Base-by-base conservation (phyloP, 2,888 invertebrate genomes). In the Metellina segmentata region DNA sequence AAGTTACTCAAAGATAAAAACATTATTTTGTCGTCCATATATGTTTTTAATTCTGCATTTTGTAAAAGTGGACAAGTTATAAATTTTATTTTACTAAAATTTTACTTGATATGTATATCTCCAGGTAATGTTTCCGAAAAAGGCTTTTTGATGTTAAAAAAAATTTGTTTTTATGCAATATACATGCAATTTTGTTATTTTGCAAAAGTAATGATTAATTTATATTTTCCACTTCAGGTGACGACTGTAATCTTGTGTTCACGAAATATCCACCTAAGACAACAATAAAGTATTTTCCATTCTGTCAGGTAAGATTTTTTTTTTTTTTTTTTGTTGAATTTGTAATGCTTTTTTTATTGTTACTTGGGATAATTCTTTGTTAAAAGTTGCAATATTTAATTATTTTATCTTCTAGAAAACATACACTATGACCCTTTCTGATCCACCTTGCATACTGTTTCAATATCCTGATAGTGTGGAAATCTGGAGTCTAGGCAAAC, bases 241-340 rank as follows among this genome's bases (percentile, higher is more conserved):
- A 89, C 78, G 92, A 92, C 19, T 85, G 85, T 48, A 85, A 79
- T 70, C 69, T 92, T 13, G 87, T 90, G 6, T 90, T 89, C 16
- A 83, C 89, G 0, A 92, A 92, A 53, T 92, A 92, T 90, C 92
- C 92, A 51, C 92, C 92, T 2, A 90, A 92, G 72, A 90, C 87
- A 19, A 69, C 72, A 7, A 51, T 92, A 4, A 90, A 89, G 51
- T 90, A 71, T 78, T 90, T 71, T 48, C 92, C 90, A 6, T 92
- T 89, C 69, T 85, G 78, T 70, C 82, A 90, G 61, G 92, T 92
- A 85, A 61, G 16, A 51, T 51, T 13, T 7, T 48, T 13, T n/a
- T 61, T 51, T 13, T 7, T 48, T 13, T n/a, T 7, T 72, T 53
- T 5, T 51, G 49, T 72, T 69, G 34, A 7, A 34, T 75, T 69